A percentile compares a stretch with the other conserved stretches of the same genome.
Conservation (phyloP, 2,797 vertebrate species). For the Falco berigora region DNA sequence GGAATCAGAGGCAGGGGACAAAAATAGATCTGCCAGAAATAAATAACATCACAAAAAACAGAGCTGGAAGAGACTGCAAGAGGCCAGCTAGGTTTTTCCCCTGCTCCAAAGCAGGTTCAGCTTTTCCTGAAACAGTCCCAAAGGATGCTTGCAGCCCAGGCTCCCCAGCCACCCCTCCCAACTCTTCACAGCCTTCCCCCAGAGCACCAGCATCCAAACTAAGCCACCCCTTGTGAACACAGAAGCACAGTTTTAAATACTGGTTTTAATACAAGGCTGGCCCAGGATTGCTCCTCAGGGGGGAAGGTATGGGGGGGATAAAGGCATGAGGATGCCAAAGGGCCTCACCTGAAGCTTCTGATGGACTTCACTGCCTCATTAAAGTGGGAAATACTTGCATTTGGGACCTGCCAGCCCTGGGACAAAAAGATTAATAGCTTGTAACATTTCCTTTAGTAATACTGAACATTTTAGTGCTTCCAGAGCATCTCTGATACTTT, state of each 20-base stretch:
- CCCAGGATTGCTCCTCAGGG: not conserved
- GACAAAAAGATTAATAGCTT: not conserved
- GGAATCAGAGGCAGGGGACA: not conserved
- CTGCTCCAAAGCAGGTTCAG: not conserved
- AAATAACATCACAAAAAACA: not conserved
- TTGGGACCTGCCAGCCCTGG: not conserved
- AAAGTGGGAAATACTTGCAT: not conserved
- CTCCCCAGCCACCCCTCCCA: not conserved
- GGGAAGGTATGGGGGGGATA: not conserved
- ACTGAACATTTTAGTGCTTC: not conserved
- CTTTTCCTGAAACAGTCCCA: not conserved
- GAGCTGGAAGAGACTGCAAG: not conserved
- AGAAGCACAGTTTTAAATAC: not conserved
- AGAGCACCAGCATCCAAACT: not conserved
- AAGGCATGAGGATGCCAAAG: not conserved
- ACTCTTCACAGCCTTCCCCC: not conserved
- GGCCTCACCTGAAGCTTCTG: not conserved
- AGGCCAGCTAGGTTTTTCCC: not conserved
- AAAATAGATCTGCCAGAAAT: not conserved
- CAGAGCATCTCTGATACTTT: not conserved
- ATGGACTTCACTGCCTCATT: not conserved
- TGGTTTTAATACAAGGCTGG: no score
- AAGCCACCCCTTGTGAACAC: not conserved
- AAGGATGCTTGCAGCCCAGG: not conserved
- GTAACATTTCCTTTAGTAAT: not conserved